A percentile compares a stretch with the other conserved stretches of the same genome.
phyloP scores from a whole-genome alignment of 2,113 vertebrate genomes.

The Lophius piscatorius region DNA sequence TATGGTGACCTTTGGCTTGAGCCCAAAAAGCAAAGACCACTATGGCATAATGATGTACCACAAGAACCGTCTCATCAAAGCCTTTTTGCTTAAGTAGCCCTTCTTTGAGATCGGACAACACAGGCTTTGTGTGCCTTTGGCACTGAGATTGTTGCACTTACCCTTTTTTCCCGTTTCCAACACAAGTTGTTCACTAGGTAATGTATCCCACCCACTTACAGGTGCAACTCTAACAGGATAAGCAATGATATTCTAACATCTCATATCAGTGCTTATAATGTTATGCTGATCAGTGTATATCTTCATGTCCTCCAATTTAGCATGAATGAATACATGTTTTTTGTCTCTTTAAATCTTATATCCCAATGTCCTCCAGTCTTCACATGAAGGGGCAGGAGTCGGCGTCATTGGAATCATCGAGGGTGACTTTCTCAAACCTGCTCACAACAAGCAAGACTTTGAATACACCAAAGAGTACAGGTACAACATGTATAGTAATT shows the following conservation, averaged over 20 bases:
- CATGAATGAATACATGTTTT: neutral
- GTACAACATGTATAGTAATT: constrained; percentile 67
- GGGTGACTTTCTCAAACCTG: constrained; percentile 85
- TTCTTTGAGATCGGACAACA: no score
- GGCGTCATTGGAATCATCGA: constrained; percentile 85
- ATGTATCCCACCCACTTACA: no score
- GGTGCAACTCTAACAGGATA: no score
- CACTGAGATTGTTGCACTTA: no score
- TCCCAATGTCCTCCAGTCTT: constrained; percentile 60
- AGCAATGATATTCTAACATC: no score
- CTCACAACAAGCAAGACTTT: constrained; percentile 88
- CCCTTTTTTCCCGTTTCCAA: no score
- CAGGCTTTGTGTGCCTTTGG: no score
- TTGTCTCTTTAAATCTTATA: neutral
- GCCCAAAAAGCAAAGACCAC: constrained; percentile 79
- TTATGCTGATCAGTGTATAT: no score
- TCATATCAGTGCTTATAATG: no score
- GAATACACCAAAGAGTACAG: constrained; percentile 87
- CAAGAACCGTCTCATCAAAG: constrained; percentile 86
- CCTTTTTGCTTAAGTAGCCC: no score
- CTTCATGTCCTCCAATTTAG: neutral
- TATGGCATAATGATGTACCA: constrained; percentile 88
- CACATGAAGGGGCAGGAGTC: constrained; percentile 76
- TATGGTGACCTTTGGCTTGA: constrained; percentile 87
- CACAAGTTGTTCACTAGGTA: no score